Percentiles rank a stretch among this genome's conserved stretches.
Conservation (phyloP, 2,113 vertebrate genomes). For the Eonycteris spelaea region DNA sequence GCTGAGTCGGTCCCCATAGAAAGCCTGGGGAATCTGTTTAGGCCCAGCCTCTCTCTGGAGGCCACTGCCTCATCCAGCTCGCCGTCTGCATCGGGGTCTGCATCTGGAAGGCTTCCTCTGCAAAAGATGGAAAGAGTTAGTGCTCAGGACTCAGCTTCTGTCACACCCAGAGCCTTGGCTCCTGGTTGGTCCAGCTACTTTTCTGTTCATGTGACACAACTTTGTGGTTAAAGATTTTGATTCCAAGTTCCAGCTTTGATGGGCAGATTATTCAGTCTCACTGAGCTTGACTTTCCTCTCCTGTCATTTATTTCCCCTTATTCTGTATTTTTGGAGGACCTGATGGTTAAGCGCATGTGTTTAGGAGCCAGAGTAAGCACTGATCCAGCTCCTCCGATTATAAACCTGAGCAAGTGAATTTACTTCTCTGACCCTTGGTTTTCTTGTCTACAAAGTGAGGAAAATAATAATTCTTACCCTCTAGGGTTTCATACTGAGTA, state of each 20-base stretch:
- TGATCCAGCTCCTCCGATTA: neutral
- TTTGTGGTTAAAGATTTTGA: neutral
- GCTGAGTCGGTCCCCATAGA: slow-evolving; percentile 51
- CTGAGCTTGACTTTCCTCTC: neutral
- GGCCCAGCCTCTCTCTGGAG: slow-evolving; percentile 40
- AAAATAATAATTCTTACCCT: neutral
- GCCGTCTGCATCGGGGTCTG: neutral
- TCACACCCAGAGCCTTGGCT: neutral
- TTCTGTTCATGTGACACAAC: neutral
- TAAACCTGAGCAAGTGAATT: neutral
- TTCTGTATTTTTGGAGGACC: neutral
- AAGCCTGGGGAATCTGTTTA: slow-evolving; percentile 4
- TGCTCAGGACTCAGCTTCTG: rapidly evolving
- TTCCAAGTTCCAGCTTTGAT: neutral
- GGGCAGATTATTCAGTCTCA: neutral
- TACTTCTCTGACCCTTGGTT: neutral
- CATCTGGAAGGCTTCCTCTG: slow-evolving; percentile 41
- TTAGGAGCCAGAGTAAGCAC: neutral
- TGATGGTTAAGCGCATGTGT: neutral
- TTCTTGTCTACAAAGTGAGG: neutral
- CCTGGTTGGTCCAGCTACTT: neutral
- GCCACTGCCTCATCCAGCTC: slow-evolving; percentile 32
- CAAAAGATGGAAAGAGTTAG: neutral
- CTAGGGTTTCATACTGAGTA: neutral
- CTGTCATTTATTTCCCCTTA: neutral